Base-by-base conservation (phyloP, 2,888 invertebrate species). In the Drosophila algonquin region DNA sequence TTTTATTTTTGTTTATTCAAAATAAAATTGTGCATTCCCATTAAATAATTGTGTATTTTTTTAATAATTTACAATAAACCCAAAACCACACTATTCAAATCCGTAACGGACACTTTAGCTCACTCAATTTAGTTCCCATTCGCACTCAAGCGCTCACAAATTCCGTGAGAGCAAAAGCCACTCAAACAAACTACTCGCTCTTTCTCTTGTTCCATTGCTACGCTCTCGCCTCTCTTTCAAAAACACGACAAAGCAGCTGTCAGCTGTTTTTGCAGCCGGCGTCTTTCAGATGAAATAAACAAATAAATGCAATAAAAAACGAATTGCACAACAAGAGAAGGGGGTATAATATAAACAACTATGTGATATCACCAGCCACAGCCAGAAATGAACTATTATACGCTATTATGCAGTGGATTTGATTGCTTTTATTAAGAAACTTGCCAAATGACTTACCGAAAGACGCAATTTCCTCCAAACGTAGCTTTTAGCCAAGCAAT, bases 141-240 rank as follows among this genome's bases (percentile, higher is more conserved):
- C 21, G 21, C 27, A 64, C 63, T 64, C 46, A 21, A 46, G 18
- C 46, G 6, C 30, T 30, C 30, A 30, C n/a, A 35, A 35, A 12
- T 35, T 35, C 12, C 12, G 35, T 5, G 35, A 35, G 12, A 35
- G 35, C 35, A 4, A 1, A 12, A 32, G 0, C 4, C 32, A 32
- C 35, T 35, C 35, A 12, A 35, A 4, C 12, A 5, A 35, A 35
- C 35, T 35, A 14, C 35, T 35, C 32, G 32, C 9, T 32, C 32
- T 32, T 3, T 3, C 35, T 14, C 35, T 14, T 12, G 35, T 8
- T 30, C 8, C 27, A 27, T 8, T 30, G 5, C 5, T 4, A 12
- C 35, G 47, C 47, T 47, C 47, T 18, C 47, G 0, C 2, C 14
- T 40, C 40, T 40, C 14, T 40, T 40, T n/a, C 40, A 12, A 35